phyloP scores from a whole-genome alignment of 2,113 vertebrate genomes.

The Nematolebias whitei region DNA sequence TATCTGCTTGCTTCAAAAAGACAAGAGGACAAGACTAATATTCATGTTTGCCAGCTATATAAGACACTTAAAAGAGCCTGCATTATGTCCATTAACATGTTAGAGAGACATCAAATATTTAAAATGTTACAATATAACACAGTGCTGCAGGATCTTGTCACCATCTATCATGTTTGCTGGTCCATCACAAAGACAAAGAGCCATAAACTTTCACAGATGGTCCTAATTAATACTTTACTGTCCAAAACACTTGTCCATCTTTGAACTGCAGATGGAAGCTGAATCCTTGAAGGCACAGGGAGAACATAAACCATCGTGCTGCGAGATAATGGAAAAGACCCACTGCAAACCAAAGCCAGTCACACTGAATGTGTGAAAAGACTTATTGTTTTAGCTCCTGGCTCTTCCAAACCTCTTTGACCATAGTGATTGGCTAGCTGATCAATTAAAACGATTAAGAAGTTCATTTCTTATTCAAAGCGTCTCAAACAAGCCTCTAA shows the following conservation, averaged over 20 bases:
- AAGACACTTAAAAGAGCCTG: neutral
- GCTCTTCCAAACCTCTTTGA: too few species aligned
- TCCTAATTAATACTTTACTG: too few species aligned
- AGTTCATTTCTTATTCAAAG: neutral
- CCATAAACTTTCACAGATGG: too few species aligned
- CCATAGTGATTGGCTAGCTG: neutral
- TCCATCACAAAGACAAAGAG: too few species aligned
- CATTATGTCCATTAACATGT: too few species aligned
- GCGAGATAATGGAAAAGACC: too few species aligned
- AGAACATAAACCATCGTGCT: too few species aligned
- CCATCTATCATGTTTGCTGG: neutral
- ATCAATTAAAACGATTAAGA: neutral
- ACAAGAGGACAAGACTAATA: neutral
- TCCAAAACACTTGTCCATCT: neutral
- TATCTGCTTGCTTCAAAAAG: neutral
- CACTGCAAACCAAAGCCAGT: neutral
- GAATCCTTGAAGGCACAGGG: neutral
- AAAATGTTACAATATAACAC: neutral
- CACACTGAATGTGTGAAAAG: neutral
- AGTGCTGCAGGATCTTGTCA: neutral
- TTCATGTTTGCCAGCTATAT: neutral
- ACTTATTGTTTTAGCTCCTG: too few species aligned
- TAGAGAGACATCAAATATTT: neutral
- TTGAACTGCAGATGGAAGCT: neutral
- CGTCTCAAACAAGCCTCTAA: neutral